Evolutionary conservation across 2,113 vertebrate genomes (phyloP).

Genomic region (Marcusenius ussheri): DNA sequence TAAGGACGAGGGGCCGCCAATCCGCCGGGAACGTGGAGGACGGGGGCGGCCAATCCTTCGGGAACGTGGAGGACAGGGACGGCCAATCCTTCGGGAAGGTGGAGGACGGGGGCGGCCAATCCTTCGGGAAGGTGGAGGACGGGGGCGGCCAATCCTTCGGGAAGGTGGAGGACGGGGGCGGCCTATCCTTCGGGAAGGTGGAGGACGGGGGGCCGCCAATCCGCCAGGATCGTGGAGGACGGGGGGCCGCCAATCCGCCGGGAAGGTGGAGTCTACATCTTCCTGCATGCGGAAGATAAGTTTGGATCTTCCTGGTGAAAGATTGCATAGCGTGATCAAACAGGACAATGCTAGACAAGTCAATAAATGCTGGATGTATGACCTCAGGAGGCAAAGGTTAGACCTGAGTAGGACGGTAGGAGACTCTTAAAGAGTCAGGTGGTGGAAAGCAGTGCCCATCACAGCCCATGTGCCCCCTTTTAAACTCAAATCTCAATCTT

Average conservation of each 20-base stretch:
- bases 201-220: no score
- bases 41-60: rapidly evolving
- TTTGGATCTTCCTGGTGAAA: not conserved
- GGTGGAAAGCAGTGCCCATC: no score
- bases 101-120: no score
- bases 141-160: no score
- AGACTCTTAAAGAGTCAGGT: not conserved
- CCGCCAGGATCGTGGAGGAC: no score
- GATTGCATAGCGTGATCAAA: not conserved
- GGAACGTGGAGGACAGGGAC: no score
- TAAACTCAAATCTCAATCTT: no score
- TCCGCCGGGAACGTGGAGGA: no score
- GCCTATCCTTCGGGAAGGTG: no score
- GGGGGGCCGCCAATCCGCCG: rapidly evolving
- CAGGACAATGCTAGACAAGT: not conserved
- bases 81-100: no score
- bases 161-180: no score
- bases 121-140: no score
- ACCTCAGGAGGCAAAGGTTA: not conserved
- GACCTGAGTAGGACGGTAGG: not conserved
- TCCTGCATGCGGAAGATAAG: not conserved
- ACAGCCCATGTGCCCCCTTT: not conserved
- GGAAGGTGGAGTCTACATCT: not conserved
- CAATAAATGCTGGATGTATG: not conserved
- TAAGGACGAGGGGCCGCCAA: not conserved